Conservation (phyloP, 2,113 vertebrate species). For the Cinclus cinclus region DNA sequence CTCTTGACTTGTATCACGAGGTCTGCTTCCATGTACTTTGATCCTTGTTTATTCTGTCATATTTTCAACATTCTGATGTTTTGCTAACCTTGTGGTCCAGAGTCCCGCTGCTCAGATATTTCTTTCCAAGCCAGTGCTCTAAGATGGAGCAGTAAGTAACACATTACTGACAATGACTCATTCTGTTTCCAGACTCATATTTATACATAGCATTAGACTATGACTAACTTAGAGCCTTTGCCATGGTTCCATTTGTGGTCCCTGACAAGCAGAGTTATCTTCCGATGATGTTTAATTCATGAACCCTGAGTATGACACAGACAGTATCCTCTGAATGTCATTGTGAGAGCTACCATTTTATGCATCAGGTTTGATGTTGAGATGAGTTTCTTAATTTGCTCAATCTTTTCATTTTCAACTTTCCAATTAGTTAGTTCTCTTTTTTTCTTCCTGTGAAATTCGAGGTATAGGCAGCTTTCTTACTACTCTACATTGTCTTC, state of each 20-base stretch:
- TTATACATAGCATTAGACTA: neutral
- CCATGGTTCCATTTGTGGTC: neutral
- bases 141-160: neutral
- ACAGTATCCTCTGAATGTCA: neutral
- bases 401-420: neutral
- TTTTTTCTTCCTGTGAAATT: neutral
- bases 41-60: neutral
- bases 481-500: neutral
- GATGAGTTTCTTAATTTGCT: neutral
- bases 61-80: neutral
- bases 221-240: neutral
- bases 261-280: neutral
- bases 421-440: neutral
- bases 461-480: neutral
- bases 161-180: neutral
- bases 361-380: neutral
- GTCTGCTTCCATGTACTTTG: neutral
- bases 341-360: neutral
- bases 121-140: neutral
- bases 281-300: slow-evolving; percentile 20
- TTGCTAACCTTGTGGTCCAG: neutral
- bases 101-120: neutral
- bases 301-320: neutral
- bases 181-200: neutral
- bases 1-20: neutral